phyloP scores from a whole-genome alignment of 2,888 invertebrate species.

The Caenorhabditis imperialis region DNA sequence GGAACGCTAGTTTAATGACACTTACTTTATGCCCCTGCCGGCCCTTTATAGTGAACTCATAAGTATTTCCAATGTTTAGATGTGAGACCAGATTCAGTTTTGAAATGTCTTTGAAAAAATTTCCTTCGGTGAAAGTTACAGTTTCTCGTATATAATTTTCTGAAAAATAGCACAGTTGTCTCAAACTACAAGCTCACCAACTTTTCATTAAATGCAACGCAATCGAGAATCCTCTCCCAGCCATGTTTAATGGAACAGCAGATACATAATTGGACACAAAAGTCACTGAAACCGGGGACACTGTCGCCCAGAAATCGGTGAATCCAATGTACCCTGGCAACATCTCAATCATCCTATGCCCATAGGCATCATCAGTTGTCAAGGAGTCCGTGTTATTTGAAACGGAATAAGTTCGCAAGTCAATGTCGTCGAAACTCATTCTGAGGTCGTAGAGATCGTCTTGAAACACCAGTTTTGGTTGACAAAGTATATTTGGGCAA shows the following conservation, averaged over 20 bases:
- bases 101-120: constrained; percentile 31
- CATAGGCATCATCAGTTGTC: constrained; percentile 20
- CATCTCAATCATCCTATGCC: constrained; percentile 7
- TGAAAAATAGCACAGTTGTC: no score
- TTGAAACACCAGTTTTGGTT: constrained; percentile 21
- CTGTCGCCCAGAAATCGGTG: constrained; percentile 21
- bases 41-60: constrained; percentile 15
- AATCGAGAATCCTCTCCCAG: constrained; percentile 29
- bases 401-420: constrained; percentile 14
- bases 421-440: constrained; percentile 19
- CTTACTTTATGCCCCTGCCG: constrained; percentile 16
- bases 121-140: constrained; percentile 2
- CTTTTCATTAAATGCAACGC: constrained; percentile 25
- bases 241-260: constrained; percentile 11
- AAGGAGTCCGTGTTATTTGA: constrained; percentile 25
- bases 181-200: no score
- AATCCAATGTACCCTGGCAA: constrained; percentile 12
- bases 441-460: constrained; percentile 23
- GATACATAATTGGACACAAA: constrained; percentile 13
- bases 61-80: constrained; percentile 10
- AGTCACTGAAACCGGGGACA: constrained; percentile 22
- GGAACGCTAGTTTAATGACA: background rate
- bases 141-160: constrained; percentile 5
- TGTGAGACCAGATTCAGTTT: background rate
- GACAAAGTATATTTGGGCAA: constrained; percentile 26